Percentiles rank a stretch among this genome's conserved stretches.
Evolutionary conservation across 2,113 vertebrate genomes (phyloP).

Genomic region (Sapajus apella): DNA sequence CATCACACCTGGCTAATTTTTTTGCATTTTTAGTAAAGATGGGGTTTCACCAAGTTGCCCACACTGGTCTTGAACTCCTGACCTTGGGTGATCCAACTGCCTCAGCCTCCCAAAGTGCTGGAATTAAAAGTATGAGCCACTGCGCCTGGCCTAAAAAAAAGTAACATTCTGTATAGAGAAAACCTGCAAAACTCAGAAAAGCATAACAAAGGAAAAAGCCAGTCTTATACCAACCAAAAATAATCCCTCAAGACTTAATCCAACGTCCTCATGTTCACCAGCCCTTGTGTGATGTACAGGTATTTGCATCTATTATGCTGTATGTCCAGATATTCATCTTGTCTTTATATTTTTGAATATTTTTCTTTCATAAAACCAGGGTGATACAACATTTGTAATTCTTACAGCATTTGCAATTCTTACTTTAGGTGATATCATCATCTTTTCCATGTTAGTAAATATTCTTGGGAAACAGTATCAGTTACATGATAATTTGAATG

Average conservation of each 20-base stretch:
- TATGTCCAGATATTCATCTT: not conserved
- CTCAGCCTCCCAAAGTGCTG: too few relatives aligned
- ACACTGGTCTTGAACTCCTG: too few relatives aligned
- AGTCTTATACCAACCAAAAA: slow-evolving; percentile 18
- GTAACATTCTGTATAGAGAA: not conserved
- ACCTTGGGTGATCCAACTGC: too few relatives aligned
- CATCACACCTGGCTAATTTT: too few relatives aligned
- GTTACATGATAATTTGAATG: not conserved
- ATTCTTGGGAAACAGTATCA: not conserved
- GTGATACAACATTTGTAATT: not conserved
- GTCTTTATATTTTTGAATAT: not conserved
- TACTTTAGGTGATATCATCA: not conserved
- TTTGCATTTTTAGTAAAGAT: too few relatives aligned
- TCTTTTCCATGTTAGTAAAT: not conserved
- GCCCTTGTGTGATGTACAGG: not conserved
- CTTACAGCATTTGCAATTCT: not conserved
- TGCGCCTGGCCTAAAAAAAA: not conserved
- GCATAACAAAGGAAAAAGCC: not conserved
- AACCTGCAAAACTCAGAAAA: slow-evolving; percentile 3
- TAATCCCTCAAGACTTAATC: not conserved
- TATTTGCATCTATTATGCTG: not conserved
- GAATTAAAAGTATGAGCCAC: too few relatives aligned
- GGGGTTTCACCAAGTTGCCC: too few relatives aligned
- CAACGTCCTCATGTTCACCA: not conserved
- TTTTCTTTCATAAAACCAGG: not conserved